A percentile compares a stretch with the other conserved stretches of the same genome.
These are phyloP conservation scores for Drosophila auraria DNA, from an alignment of 1,140 invertebrate genomes.

Conservation along the genomic window DNA sequence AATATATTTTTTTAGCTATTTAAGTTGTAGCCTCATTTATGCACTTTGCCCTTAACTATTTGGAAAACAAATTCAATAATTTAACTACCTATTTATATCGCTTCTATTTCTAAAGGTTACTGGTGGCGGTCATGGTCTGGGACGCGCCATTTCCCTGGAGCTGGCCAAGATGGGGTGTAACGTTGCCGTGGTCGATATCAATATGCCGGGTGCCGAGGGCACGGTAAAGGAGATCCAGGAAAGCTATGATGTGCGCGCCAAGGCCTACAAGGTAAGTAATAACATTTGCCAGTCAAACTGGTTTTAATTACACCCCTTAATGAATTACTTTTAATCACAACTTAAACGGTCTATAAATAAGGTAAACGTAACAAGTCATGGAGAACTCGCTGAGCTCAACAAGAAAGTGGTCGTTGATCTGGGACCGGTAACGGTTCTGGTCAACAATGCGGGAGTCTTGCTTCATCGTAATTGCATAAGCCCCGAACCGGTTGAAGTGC, in stretches of 20 bases:
- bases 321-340: not conserved
- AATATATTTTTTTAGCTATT: not conserved
- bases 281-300: not conserved
- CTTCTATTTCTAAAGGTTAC: constrained; percentile 40
- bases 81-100: too few relatives aligned
- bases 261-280: constrained; percentile 52
- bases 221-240: constrained; percentile 50
- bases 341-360: constrained; percentile 6
- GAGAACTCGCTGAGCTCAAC: constrained; percentile 35
- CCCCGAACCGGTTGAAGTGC: constrained; percentile 43
- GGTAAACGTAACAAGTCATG: constrained; percentile 48
- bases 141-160: constrained; percentile 52
- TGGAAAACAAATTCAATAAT: too few relatives aligned
- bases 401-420: constrained; percentile 46
- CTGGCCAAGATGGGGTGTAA: constrained; percentile 59
- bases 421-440: constrained; percentile 64
- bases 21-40: not conserved
- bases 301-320: not conserved
- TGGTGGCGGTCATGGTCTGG: constrained; percentile 62
- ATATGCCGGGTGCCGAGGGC: constrained; percentile 51
- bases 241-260: constrained; percentile 30
- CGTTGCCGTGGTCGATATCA: constrained; percentile 58
- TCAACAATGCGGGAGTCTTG: constrained; percentile 76
- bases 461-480: constrained; percentile 29
- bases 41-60: too few relatives aligned